Evolutionary conservation across 2,113 vertebrate species (phyloP).

Genomic region (Phoxinus phoxinus): DNA sequence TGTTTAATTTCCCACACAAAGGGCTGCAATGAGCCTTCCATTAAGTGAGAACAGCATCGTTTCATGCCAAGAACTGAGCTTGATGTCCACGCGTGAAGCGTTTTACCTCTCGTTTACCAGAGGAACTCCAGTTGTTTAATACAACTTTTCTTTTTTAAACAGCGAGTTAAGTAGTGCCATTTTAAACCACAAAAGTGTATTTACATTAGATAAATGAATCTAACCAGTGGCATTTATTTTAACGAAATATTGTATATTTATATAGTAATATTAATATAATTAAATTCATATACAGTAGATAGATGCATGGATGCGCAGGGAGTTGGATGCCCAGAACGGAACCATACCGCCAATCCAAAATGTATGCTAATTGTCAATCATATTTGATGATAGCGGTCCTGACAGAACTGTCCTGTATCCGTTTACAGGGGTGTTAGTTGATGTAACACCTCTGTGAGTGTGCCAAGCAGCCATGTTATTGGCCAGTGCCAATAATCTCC

Average conservation of each 20-base stretch:
- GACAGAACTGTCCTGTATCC: neutral
- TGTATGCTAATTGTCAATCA: too few species aligned
- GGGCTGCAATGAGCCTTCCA: constrained; percentile 9
- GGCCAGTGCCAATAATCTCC: neutral
- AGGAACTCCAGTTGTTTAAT: neutral
- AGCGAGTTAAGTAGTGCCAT: neutral
- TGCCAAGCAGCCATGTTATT: neutral
- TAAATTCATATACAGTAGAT: too few species aligned
- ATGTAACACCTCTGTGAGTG: neutral
- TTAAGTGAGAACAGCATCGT: neutral
- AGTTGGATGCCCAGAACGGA: too few species aligned
- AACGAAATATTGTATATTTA: neutral
- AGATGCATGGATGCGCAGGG: too few species aligned
- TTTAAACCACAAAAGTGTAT: neutral
- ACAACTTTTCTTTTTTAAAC: neutral
- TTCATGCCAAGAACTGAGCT: constrained; percentile 28
- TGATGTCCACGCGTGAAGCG: neutral
- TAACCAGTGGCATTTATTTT: too few species aligned
- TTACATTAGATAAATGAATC: neutral
- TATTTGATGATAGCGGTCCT: too few species aligned
- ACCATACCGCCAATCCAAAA: too few species aligned
- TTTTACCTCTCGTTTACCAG: neutral
- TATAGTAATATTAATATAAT: neutral
- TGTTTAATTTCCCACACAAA: constrained; percentile 33
- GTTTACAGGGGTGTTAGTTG: neutral